These are phyloP conservation scores for Orthosia cruda DNA, from an alignment of 2,888 invertebrate species.

Conservation along the genomic window DNA sequence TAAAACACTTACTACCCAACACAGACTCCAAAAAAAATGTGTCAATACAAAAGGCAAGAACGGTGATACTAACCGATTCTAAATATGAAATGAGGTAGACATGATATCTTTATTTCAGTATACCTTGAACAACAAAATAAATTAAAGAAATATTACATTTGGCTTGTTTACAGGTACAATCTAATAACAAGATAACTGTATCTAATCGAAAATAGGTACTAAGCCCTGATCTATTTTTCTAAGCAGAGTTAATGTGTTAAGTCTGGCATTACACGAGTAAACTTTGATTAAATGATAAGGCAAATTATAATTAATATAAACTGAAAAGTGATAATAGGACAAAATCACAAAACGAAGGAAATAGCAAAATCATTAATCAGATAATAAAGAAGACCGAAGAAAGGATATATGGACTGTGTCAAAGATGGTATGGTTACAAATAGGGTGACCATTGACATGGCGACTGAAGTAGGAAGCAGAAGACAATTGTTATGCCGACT, in stretches of 20 bases:
- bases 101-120: no score
- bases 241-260: conserved; percentile 27
- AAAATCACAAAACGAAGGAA: no score
- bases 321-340: no score
- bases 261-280: conserved; percentile 5
- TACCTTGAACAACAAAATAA: neutral
- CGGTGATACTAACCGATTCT: neutral
- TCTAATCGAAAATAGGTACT: conserved; percentile 43
- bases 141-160: conserved; percentile 18
- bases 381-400: no score
- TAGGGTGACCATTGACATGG: no score
- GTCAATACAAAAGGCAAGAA: neutral
- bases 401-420: no score
- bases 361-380: no score
- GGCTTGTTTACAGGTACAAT: conserved; percentile 17
- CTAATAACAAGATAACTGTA: conserved; percentile 28
- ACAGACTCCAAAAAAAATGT: neutral
- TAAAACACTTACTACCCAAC: no score
- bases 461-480: no score
- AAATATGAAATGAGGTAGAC: no score
- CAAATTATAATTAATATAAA: neutral
- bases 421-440: no score
- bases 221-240: conserved; percentile 37
- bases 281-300: conserved; percentile 25
- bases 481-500: no score